A percentile compares a stretch with the other conserved stretches of the same genome.
These are phyloP conservation scores for Dasysyrphus tricinctus DNA, from an alignment of 2,888 invertebrate genomes.

Conservation along the genomic window DNA sequence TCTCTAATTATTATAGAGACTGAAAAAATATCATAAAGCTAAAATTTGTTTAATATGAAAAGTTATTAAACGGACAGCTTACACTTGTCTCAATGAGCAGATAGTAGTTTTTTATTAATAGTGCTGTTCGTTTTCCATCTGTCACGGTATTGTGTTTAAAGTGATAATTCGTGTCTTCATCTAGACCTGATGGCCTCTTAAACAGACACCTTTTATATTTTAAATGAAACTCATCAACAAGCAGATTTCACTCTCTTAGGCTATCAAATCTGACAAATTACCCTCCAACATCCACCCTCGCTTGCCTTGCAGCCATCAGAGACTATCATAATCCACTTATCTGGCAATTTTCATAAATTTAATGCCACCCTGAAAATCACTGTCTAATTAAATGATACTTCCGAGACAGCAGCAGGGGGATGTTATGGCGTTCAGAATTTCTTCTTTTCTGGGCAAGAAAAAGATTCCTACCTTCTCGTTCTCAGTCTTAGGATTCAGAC, in stretches of 20 bases:
- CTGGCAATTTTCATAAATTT: constrained; percentile 73
- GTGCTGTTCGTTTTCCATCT: neutral
- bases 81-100: too few relatives aligned
- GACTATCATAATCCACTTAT: constrained; percentile 75
- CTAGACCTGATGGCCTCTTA: neutral
- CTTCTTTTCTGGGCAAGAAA: constrained; percentile 37
- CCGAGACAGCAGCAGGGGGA: constrained; percentile 46
- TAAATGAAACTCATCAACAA: constrained; percentile 47
- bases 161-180: neutral
- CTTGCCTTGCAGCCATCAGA: constrained; percentile 37
- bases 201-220: constrained; percentile 27
- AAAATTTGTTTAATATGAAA: too few relatives aligned
- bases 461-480: constrained; percentile 1
- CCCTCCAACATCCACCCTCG: neutral
- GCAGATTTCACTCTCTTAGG: constrained; percentile 24
- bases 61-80: too few relatives aligned
- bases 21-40: too few relatives aligned
- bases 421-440: constrained; percentile 56
- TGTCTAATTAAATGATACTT: constrained; percentile 75
- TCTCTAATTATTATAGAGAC: too few relatives aligned
- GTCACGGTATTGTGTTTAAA: neutral
- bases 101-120: too few relatives aligned
- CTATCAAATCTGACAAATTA: constrained; percentile 45
- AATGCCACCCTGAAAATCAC: constrained; percentile 66
- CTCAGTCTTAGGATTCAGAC: neutral